phyloP scores from a whole-genome alignment of 2,797 vertebrate genomes.

The Acrossocheilus wenchowensis region DNA sequence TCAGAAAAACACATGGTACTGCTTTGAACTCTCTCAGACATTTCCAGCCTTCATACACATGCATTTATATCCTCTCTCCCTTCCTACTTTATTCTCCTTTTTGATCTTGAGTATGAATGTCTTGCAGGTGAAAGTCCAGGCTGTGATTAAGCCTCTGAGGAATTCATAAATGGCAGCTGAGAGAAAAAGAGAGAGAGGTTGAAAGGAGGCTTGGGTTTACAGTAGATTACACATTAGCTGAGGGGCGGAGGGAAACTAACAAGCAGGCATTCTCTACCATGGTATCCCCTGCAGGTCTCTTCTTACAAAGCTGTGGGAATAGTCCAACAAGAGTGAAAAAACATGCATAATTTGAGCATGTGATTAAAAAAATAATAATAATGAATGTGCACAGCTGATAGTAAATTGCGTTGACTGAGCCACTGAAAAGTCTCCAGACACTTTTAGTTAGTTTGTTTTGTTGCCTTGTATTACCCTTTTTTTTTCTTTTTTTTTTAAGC shows the following conservation, averaged over 20 bases:
- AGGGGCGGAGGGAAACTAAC: constrained; percentile 51
- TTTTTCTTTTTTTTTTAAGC: not conserved
- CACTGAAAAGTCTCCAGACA: not conserved
- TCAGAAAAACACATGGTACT: not conserved
- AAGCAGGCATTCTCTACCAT: constrained; percentile 40
- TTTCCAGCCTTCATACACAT: constrained; percentile 8
- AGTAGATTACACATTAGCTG: constrained; percentile 60
- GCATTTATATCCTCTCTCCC: not conserved
- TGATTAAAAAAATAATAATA: not conserved
- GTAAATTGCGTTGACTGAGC: not conserved
- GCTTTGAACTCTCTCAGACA: constrained; percentile 1
- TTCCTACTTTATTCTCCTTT: not conserved
- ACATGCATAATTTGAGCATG: not conserved
- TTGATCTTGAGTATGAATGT: constrained; percentile 54
- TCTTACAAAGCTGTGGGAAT: constrained; percentile 50
- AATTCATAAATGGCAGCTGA: constrained; percentile 57
- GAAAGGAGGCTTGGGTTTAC: constrained; percentile 49
- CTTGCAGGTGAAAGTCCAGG: constrained; percentile 55
- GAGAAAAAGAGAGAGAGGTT: constrained; percentile 16
- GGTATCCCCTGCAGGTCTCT: constrained; percentile 48
- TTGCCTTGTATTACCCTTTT: not conserved
- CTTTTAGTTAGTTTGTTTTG: not conserved
- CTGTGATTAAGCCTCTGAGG: constrained; percentile 59
- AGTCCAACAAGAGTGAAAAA: constrained; percentile 22
- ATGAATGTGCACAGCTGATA: not conserved